Conservation (phyloP, 2,888 invertebrate species). For the Chalcosyrphus nemorum region DNA sequence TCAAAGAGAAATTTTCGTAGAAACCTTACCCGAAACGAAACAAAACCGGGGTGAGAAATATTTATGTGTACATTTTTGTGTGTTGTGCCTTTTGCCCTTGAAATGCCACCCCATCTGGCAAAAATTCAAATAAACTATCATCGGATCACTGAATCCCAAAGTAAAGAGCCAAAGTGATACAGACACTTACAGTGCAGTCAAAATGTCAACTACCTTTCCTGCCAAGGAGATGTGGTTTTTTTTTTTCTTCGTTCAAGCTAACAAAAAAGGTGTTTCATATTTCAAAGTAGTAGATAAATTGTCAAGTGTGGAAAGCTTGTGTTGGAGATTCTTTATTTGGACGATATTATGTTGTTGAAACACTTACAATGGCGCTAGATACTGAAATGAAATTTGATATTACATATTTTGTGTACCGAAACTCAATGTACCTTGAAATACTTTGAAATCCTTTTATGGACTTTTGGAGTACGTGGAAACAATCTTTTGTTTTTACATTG, state of each 20-base stretch:
- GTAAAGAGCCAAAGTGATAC: background rate
- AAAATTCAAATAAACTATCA: constrained; percentile 32
- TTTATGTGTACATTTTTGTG: no score
- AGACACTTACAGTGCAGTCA: constrained; percentile 10
- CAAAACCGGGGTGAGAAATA: background rate
- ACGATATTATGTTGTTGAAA: background rate
- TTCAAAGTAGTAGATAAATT: background rate
- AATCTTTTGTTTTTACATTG: no score
- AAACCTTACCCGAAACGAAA: background rate
- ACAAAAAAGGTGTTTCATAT: background rate
- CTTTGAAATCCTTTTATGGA: no score
- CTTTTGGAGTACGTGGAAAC: no score
- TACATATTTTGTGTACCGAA: no score
- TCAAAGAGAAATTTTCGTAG: constrained; percentile 16
- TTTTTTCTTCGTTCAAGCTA: background rate
- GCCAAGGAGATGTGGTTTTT: background rate
- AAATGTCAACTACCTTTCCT: constrained; percentile 6
- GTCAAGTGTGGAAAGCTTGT: constrained; percentile 1
- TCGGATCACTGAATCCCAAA: background rate
- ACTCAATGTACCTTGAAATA: no score
- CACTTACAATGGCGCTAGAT: background rate
- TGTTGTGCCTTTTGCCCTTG: background rate
- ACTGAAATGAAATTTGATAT: background rate
- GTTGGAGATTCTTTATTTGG: background rate
- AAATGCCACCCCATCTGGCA: background rate